A percentile compares a stretch with the other conserved stretches of the same genome.
Evolutionary conservation across 2,797 vertebrate species (phyloP).

Genomic region (Poliocrania exsul): DNA sequence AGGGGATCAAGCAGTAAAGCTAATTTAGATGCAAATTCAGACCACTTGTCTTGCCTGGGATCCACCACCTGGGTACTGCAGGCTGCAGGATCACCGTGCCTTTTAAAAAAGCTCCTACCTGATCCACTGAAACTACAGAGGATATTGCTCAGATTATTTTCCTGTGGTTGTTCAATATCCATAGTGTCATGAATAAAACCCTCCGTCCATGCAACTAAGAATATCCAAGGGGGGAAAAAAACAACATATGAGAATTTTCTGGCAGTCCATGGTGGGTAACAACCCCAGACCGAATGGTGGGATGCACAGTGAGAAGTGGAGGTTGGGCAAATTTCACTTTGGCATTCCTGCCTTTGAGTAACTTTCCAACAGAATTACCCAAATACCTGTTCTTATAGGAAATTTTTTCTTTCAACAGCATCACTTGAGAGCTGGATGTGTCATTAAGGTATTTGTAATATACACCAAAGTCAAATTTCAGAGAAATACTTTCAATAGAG

Average conservation of each 20-base stretch:
- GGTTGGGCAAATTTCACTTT: background rate
- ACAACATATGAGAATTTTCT: background rate
- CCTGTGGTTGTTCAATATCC: background rate
- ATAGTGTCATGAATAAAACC: background rate
- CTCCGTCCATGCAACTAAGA: fast-evolving
- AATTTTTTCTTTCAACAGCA: background rate
- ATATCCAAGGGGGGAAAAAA: fast-evolving
- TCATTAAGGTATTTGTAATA: background rate
- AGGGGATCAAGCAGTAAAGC: background rate
- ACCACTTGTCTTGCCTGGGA: background rate
- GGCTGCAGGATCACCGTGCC: background rate
- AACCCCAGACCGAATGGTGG: background rate
- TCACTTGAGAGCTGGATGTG: background rate
- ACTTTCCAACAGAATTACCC: background rate
- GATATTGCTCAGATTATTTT: background rate
- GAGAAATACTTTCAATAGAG: background rate
- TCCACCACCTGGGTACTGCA: background rate
- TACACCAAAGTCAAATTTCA: background rate
- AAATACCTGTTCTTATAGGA: background rate
- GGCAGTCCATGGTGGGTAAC: background rate
- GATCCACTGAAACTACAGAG: background rate
- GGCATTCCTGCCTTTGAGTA: background rate
- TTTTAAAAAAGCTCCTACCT: background rate
- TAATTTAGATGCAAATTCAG: slow-evolving; percentile 14
- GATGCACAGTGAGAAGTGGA: background rate